Base-by-base conservation (phyloP, 2,888 invertebrate genomes). In the Nipponacmea schrenckii region DNA sequence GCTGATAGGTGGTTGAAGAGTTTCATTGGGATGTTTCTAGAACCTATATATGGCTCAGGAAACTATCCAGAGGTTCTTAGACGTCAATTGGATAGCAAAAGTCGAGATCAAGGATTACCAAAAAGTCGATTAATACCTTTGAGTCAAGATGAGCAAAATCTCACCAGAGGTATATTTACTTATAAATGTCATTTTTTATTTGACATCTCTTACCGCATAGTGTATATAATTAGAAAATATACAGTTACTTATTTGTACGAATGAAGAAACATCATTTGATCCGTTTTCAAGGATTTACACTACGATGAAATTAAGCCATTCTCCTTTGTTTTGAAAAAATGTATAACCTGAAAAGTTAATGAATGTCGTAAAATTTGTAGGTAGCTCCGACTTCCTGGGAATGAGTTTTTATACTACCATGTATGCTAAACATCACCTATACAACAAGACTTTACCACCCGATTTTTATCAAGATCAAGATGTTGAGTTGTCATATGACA, bases 331-430 rank as follows among this genome's bases (percentile, higher is more conserved):
- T 31, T 31, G 31, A 31, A 31, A 31, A 5, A 31, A 31, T 31
- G 2, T 2, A 2, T 3, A 31, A 31, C 3, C 5, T 31, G 31
- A 31, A 5, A 8, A 5, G 10, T 39, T 39, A 10, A 39, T 10
- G 7, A 8, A 39, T 39, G 39, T 39, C 10, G 24, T 10, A 45
- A n/a, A n/a, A n/a, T n/a, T 64, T 71, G 4, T 64, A 88, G 92
- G 90, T 82, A 92, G 93, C 0, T 90, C 90, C 2, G 94, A 95
- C 84, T 94, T 93, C 87, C 90, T 94, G 68, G 94, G 94, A 0
- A 85, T 94, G 26, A 95, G 94, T 84, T 92, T 93, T 72, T 95
- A 95, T 84, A 92, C 93, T 0, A 75, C 81, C 20, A 67, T 71
- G 0, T 62, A 72, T n/a, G 77, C 73, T 14, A 77, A 66, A 0